Conservation (phyloP, 2,888 invertebrate species). For the Neria commutata region DNA sequence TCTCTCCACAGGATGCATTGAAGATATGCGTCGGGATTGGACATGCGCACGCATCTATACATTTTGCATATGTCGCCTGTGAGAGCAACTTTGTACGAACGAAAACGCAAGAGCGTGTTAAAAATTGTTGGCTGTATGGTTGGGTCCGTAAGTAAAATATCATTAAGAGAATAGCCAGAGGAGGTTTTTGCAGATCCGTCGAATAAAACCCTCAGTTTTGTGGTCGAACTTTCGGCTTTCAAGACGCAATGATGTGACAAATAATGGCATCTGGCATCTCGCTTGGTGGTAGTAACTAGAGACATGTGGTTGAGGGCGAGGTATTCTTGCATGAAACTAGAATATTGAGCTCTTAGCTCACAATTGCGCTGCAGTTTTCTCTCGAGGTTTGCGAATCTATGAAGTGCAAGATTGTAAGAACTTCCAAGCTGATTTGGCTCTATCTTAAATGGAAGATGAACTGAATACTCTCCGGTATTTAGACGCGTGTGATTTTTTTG, state of each 20-base stretch:
- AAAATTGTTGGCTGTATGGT: background rate
- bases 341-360: constrained; percentile 18
- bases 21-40: constrained; percentile 5
- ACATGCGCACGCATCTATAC: constrained; percentile 6
- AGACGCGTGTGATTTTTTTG: constrained; percentile 10
- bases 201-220: background rate
- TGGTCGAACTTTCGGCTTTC: background rate
- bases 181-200: background rate
- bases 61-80: constrained; percentile 20
- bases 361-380: constrained; percentile 18
- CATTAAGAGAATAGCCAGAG: background rate
- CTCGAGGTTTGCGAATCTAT: constrained; percentile 26
- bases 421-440: constrained; percentile 16
- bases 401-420: constrained; percentile 24
- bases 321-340: constrained; percentile 8
- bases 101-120: background rate
- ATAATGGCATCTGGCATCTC: constrained; percentile 3
- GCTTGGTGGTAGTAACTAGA: background rate
- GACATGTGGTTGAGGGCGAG: background rate
- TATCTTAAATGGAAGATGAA: constrained; percentile 21
- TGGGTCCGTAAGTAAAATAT: background rate
- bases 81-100: constrained; percentile 8
- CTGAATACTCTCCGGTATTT: constrained; percentile 19
- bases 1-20: constrained; percentile 19
- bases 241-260: constrained; percentile 29